A percentile compares a stretch with the other conserved stretches of the same genome.
phyloP scores from a whole-genome alignment of 2,113 vertebrate genomes.

The Osmerus eperlanus region DNA sequence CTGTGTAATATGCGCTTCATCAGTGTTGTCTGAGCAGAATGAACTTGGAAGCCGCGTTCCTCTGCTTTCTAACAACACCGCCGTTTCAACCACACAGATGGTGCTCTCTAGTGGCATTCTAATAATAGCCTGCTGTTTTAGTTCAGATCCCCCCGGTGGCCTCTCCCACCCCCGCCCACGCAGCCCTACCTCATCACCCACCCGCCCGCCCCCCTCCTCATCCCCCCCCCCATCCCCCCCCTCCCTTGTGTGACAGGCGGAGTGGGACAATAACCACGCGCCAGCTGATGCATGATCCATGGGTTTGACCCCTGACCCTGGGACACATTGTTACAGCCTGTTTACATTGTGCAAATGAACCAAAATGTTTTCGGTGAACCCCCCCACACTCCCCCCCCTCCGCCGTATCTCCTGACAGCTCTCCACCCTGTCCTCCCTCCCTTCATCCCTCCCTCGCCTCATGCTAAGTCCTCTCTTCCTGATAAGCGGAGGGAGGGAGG shows the following conservation, averaged over 20 bases:
- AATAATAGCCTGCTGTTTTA: constrained; percentile 66
- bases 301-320: constrained; percentile 68
- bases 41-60: constrained; percentile 51
- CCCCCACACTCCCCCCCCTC: constrained; percentile 43
- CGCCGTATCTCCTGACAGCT: constrained; percentile 16
- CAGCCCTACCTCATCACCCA: too few species aligned
- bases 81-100: constrained; percentile 70
- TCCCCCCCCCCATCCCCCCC: neutral
- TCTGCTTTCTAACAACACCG: constrained; percentile 44
- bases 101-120: constrained; percentile 62
- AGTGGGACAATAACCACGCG: constrained; percentile 64
- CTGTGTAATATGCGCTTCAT: constrained; percentile 41
- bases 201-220: neutral
- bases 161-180: neutral
- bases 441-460: neutral
- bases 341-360: constrained; percentile 69
- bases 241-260: constrained; percentile 45
- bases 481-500: neutral
- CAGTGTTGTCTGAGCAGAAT: constrained; percentile 64
- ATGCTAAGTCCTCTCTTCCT: neutral
- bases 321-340: constrained; percentile 64
- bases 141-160: constrained; percentile 57
- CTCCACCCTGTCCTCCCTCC: neutral
- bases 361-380: constrained; percentile 63
- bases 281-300: constrained; percentile 70